Percentiles rank a stretch among this genome's conserved stretches.
Conservation (phyloP, 2,113 vertebrate species). For the Anoura caudifer region DNA sequence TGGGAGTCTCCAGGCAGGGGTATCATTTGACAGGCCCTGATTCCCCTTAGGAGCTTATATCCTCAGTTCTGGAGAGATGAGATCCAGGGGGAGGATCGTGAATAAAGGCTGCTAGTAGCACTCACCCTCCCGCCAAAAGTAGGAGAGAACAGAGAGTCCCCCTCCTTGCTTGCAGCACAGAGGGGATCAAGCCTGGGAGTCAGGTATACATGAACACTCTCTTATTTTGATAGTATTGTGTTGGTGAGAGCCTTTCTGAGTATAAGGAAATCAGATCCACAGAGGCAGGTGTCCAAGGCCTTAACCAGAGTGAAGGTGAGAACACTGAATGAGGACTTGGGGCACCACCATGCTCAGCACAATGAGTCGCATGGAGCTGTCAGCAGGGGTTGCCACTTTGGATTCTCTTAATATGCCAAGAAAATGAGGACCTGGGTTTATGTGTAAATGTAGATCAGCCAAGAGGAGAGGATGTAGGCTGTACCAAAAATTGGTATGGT, state of each 20-base stretch:
- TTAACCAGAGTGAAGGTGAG: neutral
- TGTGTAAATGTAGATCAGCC: neutral
- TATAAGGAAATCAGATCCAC: neutral
- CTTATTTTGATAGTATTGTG: neutral
- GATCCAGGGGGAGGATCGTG: neutral
- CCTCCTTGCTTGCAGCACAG: neutral
- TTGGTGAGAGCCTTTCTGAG: neutral
- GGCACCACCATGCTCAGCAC: neutral
- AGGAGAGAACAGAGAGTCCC: neutral
- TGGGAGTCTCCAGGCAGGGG: neutral
- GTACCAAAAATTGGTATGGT: neutral
- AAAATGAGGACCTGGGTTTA: neutral
- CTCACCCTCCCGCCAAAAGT: neutral
- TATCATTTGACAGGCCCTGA: neutral
- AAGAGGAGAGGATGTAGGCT: fast-evolving
- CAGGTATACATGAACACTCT: neutral
- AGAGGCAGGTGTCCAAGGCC: neutral
- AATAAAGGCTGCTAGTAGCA: neutral
- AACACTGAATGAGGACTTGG: neutral
- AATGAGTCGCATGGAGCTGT: neutral
- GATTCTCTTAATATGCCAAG: neutral
- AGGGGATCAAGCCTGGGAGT: neutral
- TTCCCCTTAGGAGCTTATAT: neutral
- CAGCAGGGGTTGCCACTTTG: neutral
- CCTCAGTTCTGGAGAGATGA: neutral